These are phyloP conservation scores for Hylia prasina DNA, from an alignment of 2,113 vertebrate genomes.

Conservation along the genomic window DNA sequence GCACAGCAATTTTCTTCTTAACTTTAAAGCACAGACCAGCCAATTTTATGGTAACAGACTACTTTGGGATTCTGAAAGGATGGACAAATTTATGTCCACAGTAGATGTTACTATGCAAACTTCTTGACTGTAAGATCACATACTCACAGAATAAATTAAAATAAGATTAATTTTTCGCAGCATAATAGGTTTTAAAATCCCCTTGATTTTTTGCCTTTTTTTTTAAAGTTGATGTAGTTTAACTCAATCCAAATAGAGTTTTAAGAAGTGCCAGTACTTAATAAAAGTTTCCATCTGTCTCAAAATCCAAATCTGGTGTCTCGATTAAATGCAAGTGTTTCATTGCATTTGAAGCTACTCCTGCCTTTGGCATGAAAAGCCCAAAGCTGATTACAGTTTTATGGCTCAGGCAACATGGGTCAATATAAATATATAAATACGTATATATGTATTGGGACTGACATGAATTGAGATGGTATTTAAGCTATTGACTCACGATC, in stretches of 20 bases:
- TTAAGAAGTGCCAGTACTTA: slow-evolving; percentile 50
- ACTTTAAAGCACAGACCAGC: not conserved
- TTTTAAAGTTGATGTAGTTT: not conserved
- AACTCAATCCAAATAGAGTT: slow-evolving; percentile 32
- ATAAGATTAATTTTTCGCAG: not conserved
- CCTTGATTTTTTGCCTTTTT: not conserved
- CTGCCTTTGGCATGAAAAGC: slow-evolving; percentile 6
- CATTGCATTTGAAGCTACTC: not conserved
- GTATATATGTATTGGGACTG: not conserved
- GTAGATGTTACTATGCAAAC: not conserved
- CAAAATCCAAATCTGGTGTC: slow-evolving; percentile 26
- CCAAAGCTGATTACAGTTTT: not conserved
- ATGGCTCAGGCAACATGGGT: not conserved
- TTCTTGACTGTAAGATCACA: not conserved
- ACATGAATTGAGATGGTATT: not conserved
- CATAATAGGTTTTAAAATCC: not conserved
- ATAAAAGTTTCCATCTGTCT: slow-evolving; percentile 62
- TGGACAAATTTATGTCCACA: not conserved
- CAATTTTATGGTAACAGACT: not conserved
- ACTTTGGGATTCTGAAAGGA: not conserved
- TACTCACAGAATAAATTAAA: not conserved
- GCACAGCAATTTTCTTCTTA: not conserved
- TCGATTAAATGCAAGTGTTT: slow-evolving; percentile 14
- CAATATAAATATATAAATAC: not conserved
- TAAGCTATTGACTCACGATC: not conserved